A percentile compares a stretch with the other conserved stretches of the same genome.
phyloP scores from a whole-genome alignment of 2,888 invertebrate genomes.

The Pristionchus mayeri region DNA sequence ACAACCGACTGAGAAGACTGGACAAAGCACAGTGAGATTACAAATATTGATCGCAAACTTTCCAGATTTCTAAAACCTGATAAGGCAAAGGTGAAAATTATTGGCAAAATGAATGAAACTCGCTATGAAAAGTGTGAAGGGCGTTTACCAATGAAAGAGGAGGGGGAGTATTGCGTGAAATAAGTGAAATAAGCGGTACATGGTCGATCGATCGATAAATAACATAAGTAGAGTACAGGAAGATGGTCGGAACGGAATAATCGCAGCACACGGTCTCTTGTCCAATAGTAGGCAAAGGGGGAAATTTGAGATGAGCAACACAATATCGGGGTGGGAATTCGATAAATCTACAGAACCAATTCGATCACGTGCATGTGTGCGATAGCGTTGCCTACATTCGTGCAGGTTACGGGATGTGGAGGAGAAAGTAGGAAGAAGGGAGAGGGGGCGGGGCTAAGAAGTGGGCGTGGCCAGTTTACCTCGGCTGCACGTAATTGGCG shows the following conservation, averaged over 20 bases:
- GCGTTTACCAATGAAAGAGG: constrained; percentile 16
- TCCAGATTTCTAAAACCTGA: constrained; percentile 18
- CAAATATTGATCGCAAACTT: constrained; percentile 5
- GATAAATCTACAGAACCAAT: constrained; percentile 29
- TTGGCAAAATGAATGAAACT: constrained; percentile 33
- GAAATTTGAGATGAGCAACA: constrained; percentile 23
- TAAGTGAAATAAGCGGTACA: constrained; percentile 37
- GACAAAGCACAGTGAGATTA: constrained; percentile 25
- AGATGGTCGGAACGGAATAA: constrained; percentile 28
- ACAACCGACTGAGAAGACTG: constrained; percentile 40
- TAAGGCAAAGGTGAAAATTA: constrained; percentile 32
- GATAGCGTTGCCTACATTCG: constrained; percentile 25
- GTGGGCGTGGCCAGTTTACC: constrained; percentile 49
- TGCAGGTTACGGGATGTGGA: not conserved
- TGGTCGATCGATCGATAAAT: constrained; percentile 33
- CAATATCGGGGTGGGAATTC: constrained; percentile 7
- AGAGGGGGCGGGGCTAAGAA: not conserved
- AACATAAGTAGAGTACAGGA: not conserved
- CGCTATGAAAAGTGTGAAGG: constrained; percentile 22
- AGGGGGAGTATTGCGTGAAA: constrained; percentile 13
- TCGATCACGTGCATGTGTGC: constrained; percentile 11
- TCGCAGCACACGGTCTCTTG: constrained; percentile 39
- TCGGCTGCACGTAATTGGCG: constrained; percentile 73
- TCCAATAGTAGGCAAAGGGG: not conserved
- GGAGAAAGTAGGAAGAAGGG: constrained; percentile 10